These are phyloP conservation scores for Axea sp. DNA, from an alignment of 2,888 invertebrate genomes.

Conservation along the genomic window DNA sequence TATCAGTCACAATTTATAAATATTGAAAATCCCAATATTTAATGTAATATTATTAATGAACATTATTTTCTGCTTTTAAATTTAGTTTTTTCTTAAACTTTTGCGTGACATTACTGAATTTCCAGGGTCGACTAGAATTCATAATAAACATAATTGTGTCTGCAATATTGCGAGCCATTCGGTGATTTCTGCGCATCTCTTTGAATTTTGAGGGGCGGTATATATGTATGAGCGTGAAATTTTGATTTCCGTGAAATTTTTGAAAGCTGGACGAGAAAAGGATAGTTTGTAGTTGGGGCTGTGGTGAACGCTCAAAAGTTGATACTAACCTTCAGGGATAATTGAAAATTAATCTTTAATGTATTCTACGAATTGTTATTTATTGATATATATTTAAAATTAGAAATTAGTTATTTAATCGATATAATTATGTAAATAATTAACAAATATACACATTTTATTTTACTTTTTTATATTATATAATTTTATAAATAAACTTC, in stretches of 20 bases:
- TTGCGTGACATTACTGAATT: conserved; percentile 21
- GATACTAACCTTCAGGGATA: conserved; percentile 20
- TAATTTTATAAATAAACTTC: conserved; percentile 1
- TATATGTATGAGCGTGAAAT: conserved; percentile 21
- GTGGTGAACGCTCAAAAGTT: conserved; percentile 8
- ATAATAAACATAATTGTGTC: conserved; percentile 10
- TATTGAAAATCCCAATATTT: too few species aligned
- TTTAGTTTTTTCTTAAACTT: conserved; percentile 10
- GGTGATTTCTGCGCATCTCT: conserved; percentile 32
- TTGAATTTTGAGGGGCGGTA: conserved; percentile 13
- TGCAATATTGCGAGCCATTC: conserved; percentile 35
- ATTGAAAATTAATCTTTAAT: conserved; percentile 13
- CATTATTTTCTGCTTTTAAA: conserved; percentile 12
- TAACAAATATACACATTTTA: conserved; percentile 28
- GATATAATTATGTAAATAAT: conserved; percentile 43
- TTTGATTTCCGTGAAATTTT: conserved; percentile 55
- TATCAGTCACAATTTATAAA: too few species aligned
- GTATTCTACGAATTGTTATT: conserved; percentile 40
- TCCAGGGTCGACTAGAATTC: conserved; percentile 18
- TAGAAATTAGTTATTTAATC: conserved; percentile 18
- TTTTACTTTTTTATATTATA: conserved; percentile 6
- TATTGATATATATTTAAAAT: conserved; percentile 43
- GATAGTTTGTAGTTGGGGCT: conserved; percentile 5
- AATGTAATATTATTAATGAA: conserved; percentile 20
- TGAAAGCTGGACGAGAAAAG: conserved; percentile 12